Conservation (phyloP, 2,113 vertebrate species). For the Oenanthe oenanthe region DNA sequence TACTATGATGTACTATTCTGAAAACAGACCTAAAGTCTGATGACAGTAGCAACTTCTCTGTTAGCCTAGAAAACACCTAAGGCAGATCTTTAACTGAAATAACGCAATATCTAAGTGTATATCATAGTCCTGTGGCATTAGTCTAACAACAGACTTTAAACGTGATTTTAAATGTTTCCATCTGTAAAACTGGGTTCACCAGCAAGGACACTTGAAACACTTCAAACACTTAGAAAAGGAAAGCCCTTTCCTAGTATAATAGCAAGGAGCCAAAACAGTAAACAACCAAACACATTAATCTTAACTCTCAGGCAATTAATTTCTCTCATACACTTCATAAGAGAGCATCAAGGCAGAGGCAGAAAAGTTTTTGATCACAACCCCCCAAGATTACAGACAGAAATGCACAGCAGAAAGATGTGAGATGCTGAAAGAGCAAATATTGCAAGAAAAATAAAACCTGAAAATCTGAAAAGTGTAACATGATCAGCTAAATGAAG, state of each 20-base stretch:
- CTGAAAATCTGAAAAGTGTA: neutral
- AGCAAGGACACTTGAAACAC: neutral
- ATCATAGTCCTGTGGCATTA: neutral
- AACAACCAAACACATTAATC: neutral
- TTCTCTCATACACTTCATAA: neutral
- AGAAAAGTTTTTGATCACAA: neutral
- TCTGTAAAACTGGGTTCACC: neutral
- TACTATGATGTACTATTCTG: neutral
- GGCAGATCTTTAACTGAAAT: neutral
- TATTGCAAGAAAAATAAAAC: neutral
- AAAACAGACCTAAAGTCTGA: neutral
- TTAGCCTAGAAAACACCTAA: neutral
- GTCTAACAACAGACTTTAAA: neutral
- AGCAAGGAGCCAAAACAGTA: neutral
- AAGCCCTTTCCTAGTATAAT: neutral
- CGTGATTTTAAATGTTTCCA: neutral
- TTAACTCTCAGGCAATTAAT: neutral
- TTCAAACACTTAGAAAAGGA: neutral
- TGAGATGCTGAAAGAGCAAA: neutral
- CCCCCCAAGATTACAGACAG: neutral
- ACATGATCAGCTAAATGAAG: neutral
- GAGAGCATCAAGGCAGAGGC: neutral
- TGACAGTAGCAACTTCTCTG: neutral
- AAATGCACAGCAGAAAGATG: neutral
- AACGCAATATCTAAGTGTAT: neutral